phyloP scores from a whole-genome alignment of 2,113 vertebrate species.

The Cygnus atratus region DNA sequence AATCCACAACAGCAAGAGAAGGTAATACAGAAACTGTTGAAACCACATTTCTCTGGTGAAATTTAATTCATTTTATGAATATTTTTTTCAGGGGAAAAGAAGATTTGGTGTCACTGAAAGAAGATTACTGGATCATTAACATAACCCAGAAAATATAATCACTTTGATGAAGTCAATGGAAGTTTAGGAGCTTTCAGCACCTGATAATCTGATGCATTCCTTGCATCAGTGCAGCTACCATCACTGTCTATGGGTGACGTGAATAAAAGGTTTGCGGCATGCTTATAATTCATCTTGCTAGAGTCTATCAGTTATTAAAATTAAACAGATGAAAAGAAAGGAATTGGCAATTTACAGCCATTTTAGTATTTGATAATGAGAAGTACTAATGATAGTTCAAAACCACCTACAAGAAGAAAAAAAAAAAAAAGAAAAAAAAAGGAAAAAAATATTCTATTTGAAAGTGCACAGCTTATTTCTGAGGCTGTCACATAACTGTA shows the following conservation, averaged over 20 bases:
- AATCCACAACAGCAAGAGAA: not conserved
- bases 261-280: not conserved
- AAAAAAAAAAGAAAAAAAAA: not conserved
- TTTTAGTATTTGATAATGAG: not conserved
- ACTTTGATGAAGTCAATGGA: not conserved
- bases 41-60: not conserved
- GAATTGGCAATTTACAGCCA: not conserved
- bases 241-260: not conserved
- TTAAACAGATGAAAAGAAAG: not conserved
- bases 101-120: not conserved
- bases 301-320: not conserved
- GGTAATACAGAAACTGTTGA: not conserved
- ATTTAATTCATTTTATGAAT: not conserved
- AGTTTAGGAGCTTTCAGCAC: not conserved
- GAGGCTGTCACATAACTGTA: not conserved
- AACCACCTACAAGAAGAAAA: not conserved
- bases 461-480: not conserved
- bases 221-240: not conserved
- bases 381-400: not conserved
- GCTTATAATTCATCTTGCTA: not conserved
- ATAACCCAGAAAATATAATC: not conserved
- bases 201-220: not conserved
- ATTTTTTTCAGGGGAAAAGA: not conserved
- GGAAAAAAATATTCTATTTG: not conserved
- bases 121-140: not conserved